Evolutionary conservation across 2,113 vertebrate genomes (phyloP).

Genomic region (Chloropsis cyanopogon): DNA sequence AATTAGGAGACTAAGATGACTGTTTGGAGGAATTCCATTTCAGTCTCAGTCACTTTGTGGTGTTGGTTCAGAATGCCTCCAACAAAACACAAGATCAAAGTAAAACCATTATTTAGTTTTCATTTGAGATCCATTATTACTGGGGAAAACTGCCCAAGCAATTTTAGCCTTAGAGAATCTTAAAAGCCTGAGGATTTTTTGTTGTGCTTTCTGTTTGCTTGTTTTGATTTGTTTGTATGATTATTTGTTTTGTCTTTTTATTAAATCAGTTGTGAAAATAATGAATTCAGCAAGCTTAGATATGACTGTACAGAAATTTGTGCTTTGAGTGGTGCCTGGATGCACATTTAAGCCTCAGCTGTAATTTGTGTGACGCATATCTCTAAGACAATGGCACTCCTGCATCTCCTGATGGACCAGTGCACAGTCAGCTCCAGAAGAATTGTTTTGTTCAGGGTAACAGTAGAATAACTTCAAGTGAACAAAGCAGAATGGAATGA

Average conservation of each 20-base stretch:
- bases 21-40: constrained; percentile 1
- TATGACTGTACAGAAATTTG: neutral
- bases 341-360: neutral
- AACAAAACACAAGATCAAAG: neutral
- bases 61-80: neutral
- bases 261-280: neutral
- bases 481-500: neutral
- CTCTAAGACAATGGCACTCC: neutral
- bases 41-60: neutral
- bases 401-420: neutral
- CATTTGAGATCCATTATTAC: neutral
- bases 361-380: neutral
- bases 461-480: neutral
- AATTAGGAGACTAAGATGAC: neutral
- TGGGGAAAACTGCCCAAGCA: neutral
- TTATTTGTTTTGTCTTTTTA: neutral
- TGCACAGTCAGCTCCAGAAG: neutral
- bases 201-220: neutral
- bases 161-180: neutral
- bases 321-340: neutral
- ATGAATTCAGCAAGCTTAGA: neutral
- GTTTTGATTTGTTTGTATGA: neutral
- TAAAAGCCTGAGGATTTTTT: neutral
- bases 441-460: neutral
- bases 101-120: neutral